These are phyloP conservation scores for Mastomys coucha DNA, from an alignment of 2,113 vertebrate genomes.

Conservation along the genomic window DNA sequence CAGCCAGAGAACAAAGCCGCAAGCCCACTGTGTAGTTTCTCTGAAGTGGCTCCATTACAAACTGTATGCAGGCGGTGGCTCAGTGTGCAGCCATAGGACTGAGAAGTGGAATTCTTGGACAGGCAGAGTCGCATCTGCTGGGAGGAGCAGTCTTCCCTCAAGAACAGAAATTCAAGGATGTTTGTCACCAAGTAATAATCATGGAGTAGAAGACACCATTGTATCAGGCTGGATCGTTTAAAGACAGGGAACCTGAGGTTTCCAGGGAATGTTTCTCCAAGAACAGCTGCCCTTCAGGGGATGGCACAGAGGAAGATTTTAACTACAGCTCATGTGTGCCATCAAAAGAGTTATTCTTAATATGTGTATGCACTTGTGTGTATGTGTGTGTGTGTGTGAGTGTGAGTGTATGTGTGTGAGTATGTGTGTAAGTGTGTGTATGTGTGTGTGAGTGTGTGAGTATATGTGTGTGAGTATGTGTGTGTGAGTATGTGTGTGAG, in stretches of 20 bases:
- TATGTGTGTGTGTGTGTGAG: neutral
- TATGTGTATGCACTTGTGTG: neutral
- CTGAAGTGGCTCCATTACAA: neutral
- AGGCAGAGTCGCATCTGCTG: neutral
- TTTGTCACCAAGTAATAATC: neutral
- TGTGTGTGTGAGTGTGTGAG: neutral
- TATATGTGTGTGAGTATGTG: neutral
- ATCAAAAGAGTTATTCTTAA: neutral
- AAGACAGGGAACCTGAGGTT: neutral
- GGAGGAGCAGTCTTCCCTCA: neutral
- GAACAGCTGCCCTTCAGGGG: neutral
- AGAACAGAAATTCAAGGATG: neutral
- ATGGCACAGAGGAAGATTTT: neutral
- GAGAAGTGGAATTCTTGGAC: neutral
- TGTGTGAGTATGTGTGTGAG: neutral
- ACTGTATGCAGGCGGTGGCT: neutral
- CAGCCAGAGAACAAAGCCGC: neutral
- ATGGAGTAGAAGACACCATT: accelerated
- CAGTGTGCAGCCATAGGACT: neutral
- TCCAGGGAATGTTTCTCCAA: neutral
- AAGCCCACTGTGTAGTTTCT: neutral
- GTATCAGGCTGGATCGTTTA: neutral
- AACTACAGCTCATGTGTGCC: neutral
- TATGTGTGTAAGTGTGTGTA: neutral
- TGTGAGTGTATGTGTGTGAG: neutral